Base-by-base conservation (phyloP, 2,888 invertebrate species). In the Ctenicera cuprea region DNA sequence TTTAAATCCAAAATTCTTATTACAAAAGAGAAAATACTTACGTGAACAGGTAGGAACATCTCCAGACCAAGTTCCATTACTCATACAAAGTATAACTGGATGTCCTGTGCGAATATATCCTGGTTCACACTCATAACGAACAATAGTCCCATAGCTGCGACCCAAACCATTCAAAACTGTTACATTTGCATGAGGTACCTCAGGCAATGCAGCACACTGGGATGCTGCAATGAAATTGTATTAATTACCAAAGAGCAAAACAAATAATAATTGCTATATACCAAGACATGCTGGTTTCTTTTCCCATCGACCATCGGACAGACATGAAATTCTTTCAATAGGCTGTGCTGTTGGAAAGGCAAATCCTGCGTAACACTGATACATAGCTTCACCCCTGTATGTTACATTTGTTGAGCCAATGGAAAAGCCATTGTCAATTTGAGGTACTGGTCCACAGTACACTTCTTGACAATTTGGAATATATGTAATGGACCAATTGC, bases 391-490 rank as follows among this genome's bases (percentile, higher is more conserved):
- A 38, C 97, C 98, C 76, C 93, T 91, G 84, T 96, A 98, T 0
- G 97, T 98, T 7, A 98, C 98, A 86, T 98, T 98, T 3, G 97
- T 94, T 0, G 98, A 97, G 59, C 96, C 96, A 85, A 97, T 97
- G 1, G 97, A 97, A 87, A 97, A 98, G 59, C 98, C 98, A 86
- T 98, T 98, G 84, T 97, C 96, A 77, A 98, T 98, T 90, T 98
- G 98, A 68, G 98, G 98, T 59, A 98, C 98, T 22, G 98, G 97
- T 68, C 97, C 97, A 86, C 98, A 98, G 86, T 98, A 98, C 20
- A 96, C 96, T 92, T 96, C 96, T 91, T 97, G 97, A 86, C 97
- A 97, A 86, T 94, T 94, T 11, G 97, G 97, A 83, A 97, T 96
- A 86, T 97, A 97, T 70, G 93, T 94, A 26, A 94, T 91, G 43